Base-by-base conservation (phyloP, 2,888 invertebrate species). In the Drosophila neonasuta region DNA sequence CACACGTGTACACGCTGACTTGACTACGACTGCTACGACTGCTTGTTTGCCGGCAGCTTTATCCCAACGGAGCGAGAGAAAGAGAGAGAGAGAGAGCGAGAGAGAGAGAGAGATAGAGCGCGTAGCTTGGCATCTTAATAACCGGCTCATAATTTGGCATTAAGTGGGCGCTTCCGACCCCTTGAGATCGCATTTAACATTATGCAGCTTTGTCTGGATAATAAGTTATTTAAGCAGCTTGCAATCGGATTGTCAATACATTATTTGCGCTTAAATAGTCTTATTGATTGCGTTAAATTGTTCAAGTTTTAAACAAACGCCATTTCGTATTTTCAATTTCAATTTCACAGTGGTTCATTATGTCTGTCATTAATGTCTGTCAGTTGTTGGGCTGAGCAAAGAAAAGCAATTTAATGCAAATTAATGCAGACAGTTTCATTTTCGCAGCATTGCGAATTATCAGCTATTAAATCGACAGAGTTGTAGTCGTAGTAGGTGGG, bases 81-180 rank as follows among this genome's bases (percentile, higher is more conserved):
- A 32, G 32, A 32, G 32, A 32, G 32, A 32, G 32, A 8, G 32
- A 8, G 32, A 29, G 52, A 9, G 9, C 1, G 32, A 32, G 32
- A 32, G 32, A 10, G 32, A 32, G 32, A 32, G 32, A 32, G 32
- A 3, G 32, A 9, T 10, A 9, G 1, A 5, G 5, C 1, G 34
- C 11, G n/a, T 11, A 6, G 58, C 29, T 51, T 45, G 42, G 55
- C 50, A 54, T 58, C 67, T 56, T 74, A 65, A 78, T 71, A 64
- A 60, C 63, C 61, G 49, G 55, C 50, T 49, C 74, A 86, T 83
- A 83, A 81, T 81, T 86, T 75, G 81, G 66, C 64, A 78, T 84
- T 80, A 86, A 65, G 48, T 54, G 66, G 61, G 65, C 13, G 36
- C 36, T 29, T n/a, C 17, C 39, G 4, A 2, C 6, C 50, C 67